Evolutionary conservation across 35 echinoderm and acorn worm genomes (phyloP).

Genomic region (Ptychodera flava): DNA sequence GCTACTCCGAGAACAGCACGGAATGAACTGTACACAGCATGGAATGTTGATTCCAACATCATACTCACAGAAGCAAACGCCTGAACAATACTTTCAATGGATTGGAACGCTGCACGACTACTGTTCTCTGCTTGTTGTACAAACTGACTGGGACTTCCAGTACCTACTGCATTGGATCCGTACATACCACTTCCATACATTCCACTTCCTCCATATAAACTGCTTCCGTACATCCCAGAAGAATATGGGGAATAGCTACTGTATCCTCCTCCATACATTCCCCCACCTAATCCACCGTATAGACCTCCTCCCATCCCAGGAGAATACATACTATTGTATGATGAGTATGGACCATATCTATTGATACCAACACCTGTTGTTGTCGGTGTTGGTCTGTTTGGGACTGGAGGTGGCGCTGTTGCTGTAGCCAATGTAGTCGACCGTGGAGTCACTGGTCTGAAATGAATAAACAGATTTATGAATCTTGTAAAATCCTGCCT

Average conservation of each 20-base stretch:
- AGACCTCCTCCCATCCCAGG: background rate
- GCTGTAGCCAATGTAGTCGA: slow-evolving; percentile 5
- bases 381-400: slow-evolving; percentile 32
- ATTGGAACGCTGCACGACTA: slow-evolving; percentile 91
- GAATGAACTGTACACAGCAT: slow-evolving; percentile 93
- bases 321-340: slow-evolving; percentile 56
- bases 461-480: background rate
- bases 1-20: slow-evolving; percentile 85
- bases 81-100: slow-evolving; percentile 95
- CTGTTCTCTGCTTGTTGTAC: slow-evolving; percentile 85
- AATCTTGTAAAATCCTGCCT: background rate
- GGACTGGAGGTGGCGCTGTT: slow-evolving; percentile 54
- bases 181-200: slow-evolving; percentile 6
- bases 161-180: slow-evolving; percentile 10
- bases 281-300: slow-evolving; percentile 9
- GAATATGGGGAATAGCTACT: background rate
- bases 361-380: slow-evolving; percentile 19
- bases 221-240: slow-evolving; percentile 7
- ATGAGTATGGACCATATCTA: background rate
- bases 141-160: slow-evolving; percentile 59
- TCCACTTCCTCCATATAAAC: slow-evolving; percentile 60
- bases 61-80: slow-evolving; percentile 95
- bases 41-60: slow-evolving; percentile 95
- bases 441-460: background rate
- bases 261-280: background rate